phyloP scores from a whole-genome alignment of 2,888 invertebrate genomes.

The Nesidiocoris tenuis region DNA sequence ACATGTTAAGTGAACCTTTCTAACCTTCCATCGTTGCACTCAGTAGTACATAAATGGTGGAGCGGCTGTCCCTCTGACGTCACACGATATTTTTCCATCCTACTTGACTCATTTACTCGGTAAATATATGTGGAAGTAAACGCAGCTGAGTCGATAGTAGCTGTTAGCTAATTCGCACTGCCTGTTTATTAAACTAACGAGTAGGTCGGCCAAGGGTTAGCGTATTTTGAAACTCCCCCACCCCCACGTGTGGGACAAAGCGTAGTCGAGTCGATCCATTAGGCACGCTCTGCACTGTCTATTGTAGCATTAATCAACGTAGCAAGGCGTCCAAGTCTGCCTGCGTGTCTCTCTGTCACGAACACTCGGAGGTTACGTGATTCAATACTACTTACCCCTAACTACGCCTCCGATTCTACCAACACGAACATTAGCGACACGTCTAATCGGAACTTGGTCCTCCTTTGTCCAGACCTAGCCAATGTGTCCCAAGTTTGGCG shows the following conservation, averaged over 20 bases:
- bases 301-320: background rate
- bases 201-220: background rate
- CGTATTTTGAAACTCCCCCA: background rate
- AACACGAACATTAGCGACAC: background rate
- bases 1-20: too few relatives aligned
- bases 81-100: too few relatives aligned
- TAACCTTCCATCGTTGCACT: too few relatives aligned
- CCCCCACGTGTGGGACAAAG: background rate
- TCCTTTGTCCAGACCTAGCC: too few relatives aligned
- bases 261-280: background rate
- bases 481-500: too few relatives aligned
- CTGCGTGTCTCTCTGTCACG: background rate
- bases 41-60: too few relatives aligned
- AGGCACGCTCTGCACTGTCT: background rate
- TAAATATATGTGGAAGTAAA: too few relatives aligned
- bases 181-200: background rate
- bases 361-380: background rate
- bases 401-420: background rate
- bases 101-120: too few relatives aligned
- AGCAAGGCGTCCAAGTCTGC: background rate
- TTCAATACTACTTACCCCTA: background rate
- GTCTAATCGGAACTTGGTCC: too few relatives aligned
- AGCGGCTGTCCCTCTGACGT: too few relatives aligned
- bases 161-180: background rate
- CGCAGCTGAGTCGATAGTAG: too few relatives aligned